Evolutionary conservation across 2,888 invertebrate genomes (phyloP), one percentile per base, ranked within the genome.

Genomic region (Erannis defoliaria): DNA sequence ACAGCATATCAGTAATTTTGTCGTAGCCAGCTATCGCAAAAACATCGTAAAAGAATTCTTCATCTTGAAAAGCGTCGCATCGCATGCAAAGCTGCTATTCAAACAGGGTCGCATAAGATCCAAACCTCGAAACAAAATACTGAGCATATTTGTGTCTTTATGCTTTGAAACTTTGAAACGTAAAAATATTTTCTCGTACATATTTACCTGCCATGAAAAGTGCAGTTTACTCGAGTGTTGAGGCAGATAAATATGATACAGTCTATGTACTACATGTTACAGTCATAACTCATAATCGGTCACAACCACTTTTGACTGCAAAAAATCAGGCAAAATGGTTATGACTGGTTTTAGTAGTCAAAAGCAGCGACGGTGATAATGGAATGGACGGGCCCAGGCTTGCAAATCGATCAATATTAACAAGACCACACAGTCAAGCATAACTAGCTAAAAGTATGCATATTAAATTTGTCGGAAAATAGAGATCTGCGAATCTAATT

Each of bases 131-230:
- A 58, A 45, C 45, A 37, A 48, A 59, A 59, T 59, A 38, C 23
- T 40, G 4, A 38, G 53, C 59, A 59, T 53, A 58, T 59, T 59
- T 59, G 50, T 38, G 58, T 59, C 46, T 53, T 50, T 58, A 45
- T 46, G 38, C 59, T 59, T 46, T 48, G 37, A 51, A 51, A 58
- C 40, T 58, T 45, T 45, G 35, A 49, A 50, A 50, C n/a, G 59
- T 59, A 46, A 37, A 48, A 59, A 59, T 53, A 59, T 59, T 59
- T 59, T 59, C 45, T 46, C 45, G 18, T 19, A 33, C 33, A 33
- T 53, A 35, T 54, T 51, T 38, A 38, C 18, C 23, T 35, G 35
- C 37, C 21, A 8, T 19, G 16, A 16, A 45, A 45, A 29, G 29
- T 29, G 29, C 42, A 42, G 21, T n/a, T 23, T 42, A 42, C 23